Percentiles rank a stretch among this genome's conserved stretches.
These are phyloP conservation scores for Cerastoderma edule DNA, from an alignment of 2,888 invertebrate genomes.

Conservation along the genomic window DNA sequence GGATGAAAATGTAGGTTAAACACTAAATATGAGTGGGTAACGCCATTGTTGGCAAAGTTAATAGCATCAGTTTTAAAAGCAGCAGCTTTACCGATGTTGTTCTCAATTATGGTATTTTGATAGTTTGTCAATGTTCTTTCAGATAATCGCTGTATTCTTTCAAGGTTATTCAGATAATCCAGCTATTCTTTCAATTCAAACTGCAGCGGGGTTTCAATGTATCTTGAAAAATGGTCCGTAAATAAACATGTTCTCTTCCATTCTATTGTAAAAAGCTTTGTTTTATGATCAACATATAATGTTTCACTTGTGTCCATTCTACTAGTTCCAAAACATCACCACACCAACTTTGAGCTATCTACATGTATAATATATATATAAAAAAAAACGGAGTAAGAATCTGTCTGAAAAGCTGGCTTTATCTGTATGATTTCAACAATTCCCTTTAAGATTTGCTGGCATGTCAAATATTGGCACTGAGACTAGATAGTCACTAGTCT, in stretches of 20 bases:
- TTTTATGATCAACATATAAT: not conserved
- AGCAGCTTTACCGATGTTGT: not conserved
- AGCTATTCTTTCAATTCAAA: not conserved
- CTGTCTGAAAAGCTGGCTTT: not conserved
- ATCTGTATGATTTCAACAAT: not conserved
- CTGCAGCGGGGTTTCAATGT: not conserved
- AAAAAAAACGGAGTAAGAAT: not conserved
- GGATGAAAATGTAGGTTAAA: too few species aligned
- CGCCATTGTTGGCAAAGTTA: not conserved
- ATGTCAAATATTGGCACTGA: not conserved
- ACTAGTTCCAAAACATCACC: not conserved
- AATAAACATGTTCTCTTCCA: not conserved
- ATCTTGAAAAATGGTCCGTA: not conserved
- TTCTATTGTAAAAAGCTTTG: not conserved
- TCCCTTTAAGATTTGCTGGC: not conserved
- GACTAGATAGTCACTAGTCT: too few species aligned
- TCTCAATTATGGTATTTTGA: not conserved
- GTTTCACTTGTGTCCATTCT: not conserved
- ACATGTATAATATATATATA: too few species aligned
- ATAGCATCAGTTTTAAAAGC: not conserved
- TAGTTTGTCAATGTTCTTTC: not conserved
- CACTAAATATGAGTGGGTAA: not conserved
- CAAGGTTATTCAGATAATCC: not conserved
- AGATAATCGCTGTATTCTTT: not conserved
- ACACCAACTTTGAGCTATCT: too few species aligned